Conservation (phyloP, 2,113 vertebrate genomes). For the Ptyas mucosa region DNA sequence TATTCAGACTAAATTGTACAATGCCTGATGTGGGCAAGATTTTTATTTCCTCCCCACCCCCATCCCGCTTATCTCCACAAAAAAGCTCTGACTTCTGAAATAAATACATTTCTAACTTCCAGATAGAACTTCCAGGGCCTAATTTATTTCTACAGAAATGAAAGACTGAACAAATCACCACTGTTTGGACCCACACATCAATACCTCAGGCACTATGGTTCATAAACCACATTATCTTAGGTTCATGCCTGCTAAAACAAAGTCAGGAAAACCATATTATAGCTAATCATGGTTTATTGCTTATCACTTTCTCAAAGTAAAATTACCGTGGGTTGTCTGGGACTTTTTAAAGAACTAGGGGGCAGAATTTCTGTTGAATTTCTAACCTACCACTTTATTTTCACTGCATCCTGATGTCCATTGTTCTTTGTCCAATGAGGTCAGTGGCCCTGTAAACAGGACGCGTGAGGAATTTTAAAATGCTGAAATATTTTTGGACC, state of each 20-base stretch:
- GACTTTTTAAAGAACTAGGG: background rate
- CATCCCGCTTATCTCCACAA: background rate
- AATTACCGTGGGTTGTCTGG: background rate
- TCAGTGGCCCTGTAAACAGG: background rate
- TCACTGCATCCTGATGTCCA: background rate
- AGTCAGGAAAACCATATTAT: background rate
- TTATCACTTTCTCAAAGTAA: background rate
- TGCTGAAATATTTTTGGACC: background rate
- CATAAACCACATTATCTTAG: background rate
- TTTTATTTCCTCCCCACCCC: background rate
- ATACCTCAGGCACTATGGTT: background rate
- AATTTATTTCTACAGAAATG: background rate
- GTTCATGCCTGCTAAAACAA: background rate
- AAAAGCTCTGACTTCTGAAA: background rate
- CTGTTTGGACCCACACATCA: background rate
- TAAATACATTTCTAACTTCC: background rate
- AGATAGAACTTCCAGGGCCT: background rate
- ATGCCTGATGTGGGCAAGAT: background rate
- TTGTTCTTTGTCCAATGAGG: background rate
- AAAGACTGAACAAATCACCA: background rate
- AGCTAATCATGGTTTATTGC: background rate
- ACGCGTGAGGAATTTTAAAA: background rate
- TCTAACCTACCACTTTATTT: background rate
- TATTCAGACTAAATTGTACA: background rate
- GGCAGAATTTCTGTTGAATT: background rate